A percentile compares a stretch with the other conserved stretches of the same genome.
Evolutionary conservation across 2,888 invertebrate species (phyloP).

Genomic region (Spilarctia lutea): DNA sequence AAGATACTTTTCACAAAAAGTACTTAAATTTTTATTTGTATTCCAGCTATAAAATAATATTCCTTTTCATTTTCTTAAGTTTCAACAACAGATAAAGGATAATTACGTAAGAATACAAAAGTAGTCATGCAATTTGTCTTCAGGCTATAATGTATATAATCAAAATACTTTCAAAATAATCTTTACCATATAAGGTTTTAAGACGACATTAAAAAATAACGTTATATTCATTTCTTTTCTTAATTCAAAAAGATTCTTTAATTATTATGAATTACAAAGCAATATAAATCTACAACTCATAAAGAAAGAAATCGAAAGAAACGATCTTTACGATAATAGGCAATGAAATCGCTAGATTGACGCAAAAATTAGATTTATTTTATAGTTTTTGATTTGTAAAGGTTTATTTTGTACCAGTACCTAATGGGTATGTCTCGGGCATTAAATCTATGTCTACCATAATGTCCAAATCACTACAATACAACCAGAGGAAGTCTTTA

Average conservation of each 20-base stretch:
- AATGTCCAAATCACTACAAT: background rate
- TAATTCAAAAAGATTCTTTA: slow-evolving; percentile 11
- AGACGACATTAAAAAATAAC: background rate
- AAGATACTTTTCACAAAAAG: background rate
- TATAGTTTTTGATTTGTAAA: slow-evolving; percentile 8
- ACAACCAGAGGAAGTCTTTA: background rate
- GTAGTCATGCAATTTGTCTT: background rate
- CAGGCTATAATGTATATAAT: background rate
- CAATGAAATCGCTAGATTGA: slow-evolving; percentile 26
- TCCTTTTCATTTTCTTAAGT: background rate
- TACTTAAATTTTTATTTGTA: background rate
- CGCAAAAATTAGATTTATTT: slow-evolving; percentile 28
- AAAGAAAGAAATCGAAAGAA: slow-evolving; percentile 20
- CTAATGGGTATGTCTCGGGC: background rate
- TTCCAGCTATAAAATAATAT: background rate
- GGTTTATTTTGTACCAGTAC: background rate
- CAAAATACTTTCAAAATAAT: background rate
- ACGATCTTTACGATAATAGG: slow-evolving; percentile 30
- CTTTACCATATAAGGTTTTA: background rate
- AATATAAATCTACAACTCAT: slow-evolving; percentile 30
- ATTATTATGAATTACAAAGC: slow-evolving; percentile 10
- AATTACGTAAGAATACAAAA: background rate
- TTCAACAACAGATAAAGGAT: background rate
- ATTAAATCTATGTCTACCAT: background rate
- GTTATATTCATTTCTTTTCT: background rate